phyloP scores from a whole-genome alignment of 1,140 invertebrate species.

The Holotrichia oblita region DNA sequence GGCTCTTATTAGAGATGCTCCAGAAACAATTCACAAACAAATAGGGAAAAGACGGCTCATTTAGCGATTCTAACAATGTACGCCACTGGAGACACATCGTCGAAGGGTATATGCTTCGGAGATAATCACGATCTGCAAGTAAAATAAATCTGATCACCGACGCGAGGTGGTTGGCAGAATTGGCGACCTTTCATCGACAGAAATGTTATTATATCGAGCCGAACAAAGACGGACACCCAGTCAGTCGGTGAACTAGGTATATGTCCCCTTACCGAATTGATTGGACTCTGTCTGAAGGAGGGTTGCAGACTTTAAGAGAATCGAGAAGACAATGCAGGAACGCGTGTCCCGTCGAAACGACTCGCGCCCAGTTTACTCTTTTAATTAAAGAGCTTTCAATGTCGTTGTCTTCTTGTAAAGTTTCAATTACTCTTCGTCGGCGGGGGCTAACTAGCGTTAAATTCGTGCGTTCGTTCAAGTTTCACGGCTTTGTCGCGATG shows the following conservation, averaged over 20 bases:
- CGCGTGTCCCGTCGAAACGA: too few relatives aligned
- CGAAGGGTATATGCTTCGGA: background rate
- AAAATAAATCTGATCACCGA: background rate
- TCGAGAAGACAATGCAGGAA: too few relatives aligned
- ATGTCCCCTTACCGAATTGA: background rate
- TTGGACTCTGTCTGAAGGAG: background rate
- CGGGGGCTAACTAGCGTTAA: background rate
- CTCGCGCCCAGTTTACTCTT: background rate
- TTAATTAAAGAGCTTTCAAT: conserved; percentile 1
- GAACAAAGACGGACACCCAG: background rate
- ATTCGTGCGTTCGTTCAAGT: background rate
- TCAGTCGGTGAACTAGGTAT: background rate
- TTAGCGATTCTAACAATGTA: too few relatives aligned
- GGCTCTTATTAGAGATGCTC: too few relatives aligned
- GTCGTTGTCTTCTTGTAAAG: background rate
- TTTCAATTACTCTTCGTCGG: background rate
- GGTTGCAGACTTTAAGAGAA: too few relatives aligned
- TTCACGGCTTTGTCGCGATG: too few relatives aligned
- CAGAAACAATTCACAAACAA: too few relatives aligned
- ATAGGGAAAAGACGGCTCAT: too few relatives aligned
- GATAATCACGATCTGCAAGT: conserved; percentile 16
- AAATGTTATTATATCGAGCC: background rate
- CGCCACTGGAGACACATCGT: background rate
- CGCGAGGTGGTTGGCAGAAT: background rate
- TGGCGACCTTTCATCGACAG: background rate